Conservation (phyloP, 2,797 vertebrate genomes). For the Coregonus sp. region DNA sequence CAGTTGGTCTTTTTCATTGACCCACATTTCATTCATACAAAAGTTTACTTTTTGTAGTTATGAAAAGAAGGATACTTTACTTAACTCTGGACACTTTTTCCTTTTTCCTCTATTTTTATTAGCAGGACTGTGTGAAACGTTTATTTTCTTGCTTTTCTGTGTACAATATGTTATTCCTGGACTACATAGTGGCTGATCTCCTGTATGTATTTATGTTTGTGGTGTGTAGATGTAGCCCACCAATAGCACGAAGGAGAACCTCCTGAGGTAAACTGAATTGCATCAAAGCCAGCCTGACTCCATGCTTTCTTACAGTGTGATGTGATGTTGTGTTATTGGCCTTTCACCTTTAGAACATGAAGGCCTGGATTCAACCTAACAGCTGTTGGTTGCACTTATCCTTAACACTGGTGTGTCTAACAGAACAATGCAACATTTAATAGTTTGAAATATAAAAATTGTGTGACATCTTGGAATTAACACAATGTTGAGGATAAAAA, state of each 20-base stretch:
- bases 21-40: neutral
- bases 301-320: conserved; percentile 53
- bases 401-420: conserved; percentile 11
- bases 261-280: conserved; percentile 82
- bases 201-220: conserved; percentile 82
- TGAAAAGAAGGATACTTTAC: neutral
- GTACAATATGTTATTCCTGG: neutral
- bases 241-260: conserved; percentile 83
- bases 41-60: neutral
- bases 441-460: neutral
- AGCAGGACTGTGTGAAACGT: neutral
- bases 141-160: neutral
- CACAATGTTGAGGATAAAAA: conserved; percentile 18
- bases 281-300: conserved; percentile 59
- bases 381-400: conserved; percentile 12
- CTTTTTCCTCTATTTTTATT: neutral
- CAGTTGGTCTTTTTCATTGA: neutral
- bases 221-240: conserved; percentile 89
- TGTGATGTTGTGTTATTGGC: conserved; percentile 60
- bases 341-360: conserved; percentile 37
- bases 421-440: conserved; percentile 21
- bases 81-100: neutral
- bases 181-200: conserved; percentile 23
- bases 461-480: conserved; percentile 20
- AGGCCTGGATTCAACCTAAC: conserved; percentile 55